Conservation (phyloP, 2,113 vertebrate genomes). For the Pedetes capensis region DNA sequence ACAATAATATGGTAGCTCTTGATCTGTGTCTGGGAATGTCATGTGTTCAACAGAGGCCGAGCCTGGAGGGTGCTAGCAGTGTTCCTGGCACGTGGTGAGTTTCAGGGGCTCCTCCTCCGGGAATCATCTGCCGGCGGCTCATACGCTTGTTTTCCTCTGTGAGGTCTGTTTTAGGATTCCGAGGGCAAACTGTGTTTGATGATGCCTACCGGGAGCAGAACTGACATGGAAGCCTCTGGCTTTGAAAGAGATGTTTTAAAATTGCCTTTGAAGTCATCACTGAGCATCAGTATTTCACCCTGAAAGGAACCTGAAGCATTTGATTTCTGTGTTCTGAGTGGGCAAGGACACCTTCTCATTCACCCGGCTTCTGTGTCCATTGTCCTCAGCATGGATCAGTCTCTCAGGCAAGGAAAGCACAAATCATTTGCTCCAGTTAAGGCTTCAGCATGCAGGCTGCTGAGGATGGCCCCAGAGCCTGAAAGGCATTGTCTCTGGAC, state of each 20-base stretch:
- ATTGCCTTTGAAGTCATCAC: not conserved
- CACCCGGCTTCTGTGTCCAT: accelerated
- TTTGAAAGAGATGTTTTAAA: not conserved
- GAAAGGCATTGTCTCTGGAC: not conserved
- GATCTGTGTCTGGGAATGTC: not conserved
- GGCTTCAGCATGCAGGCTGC: not conserved
- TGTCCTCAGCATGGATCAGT: not conserved
- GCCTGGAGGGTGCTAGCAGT: accelerated
- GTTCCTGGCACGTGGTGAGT: accelerated
- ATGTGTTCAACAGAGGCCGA: accelerated
- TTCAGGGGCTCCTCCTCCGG: no score
- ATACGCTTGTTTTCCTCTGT: not conserved
- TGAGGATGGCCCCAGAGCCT: not conserved
- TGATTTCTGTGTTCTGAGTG: not conserved
- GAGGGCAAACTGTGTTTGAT: no score
- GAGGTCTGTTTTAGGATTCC: not conserved
- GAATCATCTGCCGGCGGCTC: no score
- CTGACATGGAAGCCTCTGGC: not conserved
- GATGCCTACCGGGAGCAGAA: not conserved
- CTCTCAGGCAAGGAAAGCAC: accelerated
- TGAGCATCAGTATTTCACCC: not conserved
- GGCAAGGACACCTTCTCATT: not conserved
- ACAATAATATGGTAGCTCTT: no score
- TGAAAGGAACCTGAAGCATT: not conserved
- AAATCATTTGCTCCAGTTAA: not conserved